Evolutionary conservation across 2,797 vertebrate species (phyloP).

Genomic region (Pogonophryne albipinna): DNA sequence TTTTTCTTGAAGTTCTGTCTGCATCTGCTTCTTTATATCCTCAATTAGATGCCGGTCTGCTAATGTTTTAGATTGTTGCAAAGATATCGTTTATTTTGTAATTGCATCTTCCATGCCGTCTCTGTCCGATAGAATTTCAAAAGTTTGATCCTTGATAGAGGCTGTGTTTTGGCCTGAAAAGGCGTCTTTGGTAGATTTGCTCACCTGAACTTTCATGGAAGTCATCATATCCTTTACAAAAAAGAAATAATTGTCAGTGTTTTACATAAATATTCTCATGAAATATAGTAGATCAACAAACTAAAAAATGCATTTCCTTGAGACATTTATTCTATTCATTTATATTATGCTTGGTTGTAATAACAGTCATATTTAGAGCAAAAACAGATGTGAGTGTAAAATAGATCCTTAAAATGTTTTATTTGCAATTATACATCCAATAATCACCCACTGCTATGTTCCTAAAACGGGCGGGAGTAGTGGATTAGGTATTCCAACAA

Average conservation of each 20-base stretch:
- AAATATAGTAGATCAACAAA: not conserved
- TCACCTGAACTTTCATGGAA: constrained; percentile 52
- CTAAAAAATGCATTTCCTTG: not conserved
- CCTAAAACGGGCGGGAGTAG: not conserved
- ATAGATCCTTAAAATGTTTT: not conserved
- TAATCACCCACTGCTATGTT: not conserved
- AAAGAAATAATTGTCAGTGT: constrained; percentile 11
- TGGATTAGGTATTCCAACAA: not conserved
- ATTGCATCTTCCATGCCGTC: constrained; percentile 3
- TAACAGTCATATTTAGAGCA: not conserved
- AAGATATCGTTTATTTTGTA: not conserved
- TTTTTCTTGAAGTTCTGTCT: constrained; percentile 34
- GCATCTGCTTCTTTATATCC: constrained; percentile 21
- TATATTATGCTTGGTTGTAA: not conserved
- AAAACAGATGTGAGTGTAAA: not conserved
- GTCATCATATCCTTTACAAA: constrained; percentile 58
- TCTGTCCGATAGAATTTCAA: constrained; percentile 5
- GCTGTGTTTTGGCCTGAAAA: constrained; percentile 17
- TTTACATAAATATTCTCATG: not conserved
- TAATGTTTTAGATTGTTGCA: constrained; percentile 11
- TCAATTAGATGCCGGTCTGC: constrained; percentile 28
- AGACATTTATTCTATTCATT: not conserved
- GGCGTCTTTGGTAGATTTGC: constrained; percentile 25
- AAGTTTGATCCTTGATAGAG: not conserved
- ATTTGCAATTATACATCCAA: not conserved